Evolutionary conservation across 2,113 vertebrate species (phyloP).

Genomic region (Tupaia chinensis): DNA sequence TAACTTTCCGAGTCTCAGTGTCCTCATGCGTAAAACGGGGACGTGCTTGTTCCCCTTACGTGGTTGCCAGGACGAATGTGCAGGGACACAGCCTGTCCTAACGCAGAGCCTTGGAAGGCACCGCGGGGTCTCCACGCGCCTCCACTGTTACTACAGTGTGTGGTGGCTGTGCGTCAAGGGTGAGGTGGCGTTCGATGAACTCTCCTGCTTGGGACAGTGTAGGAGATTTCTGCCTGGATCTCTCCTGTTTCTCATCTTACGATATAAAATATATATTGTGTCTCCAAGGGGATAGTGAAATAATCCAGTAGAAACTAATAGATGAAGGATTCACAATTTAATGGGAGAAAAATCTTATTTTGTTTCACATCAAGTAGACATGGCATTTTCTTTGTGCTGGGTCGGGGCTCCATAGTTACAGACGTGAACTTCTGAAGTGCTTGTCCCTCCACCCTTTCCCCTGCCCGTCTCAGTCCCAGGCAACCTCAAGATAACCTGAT

Average conservation of each 20-base stretch:
- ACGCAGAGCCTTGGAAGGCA: not conserved
- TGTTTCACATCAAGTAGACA: not conserved
- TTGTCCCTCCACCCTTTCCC: not conserved
- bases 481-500: not conserved
- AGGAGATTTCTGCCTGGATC: not conserved
- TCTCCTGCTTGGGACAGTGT: not conserved
- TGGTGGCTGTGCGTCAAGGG: not conserved
- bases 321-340: not conserved
- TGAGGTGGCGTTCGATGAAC: not conserved
- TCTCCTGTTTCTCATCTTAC: not conserved
- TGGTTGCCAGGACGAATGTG: not conserved
- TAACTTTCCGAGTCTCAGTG: not conserved
- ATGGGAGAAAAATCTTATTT: not conserved
- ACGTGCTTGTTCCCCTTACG: not conserved
- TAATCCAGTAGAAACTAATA: not conserved
- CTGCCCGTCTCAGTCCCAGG: not conserved
- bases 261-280: not conserved
- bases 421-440: not conserved
- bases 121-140: rapidly evolving
- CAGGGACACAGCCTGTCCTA: not conserved
- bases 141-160: not conserved
- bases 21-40: not conserved
- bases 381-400: not conserved
- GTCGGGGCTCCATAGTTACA: not conserved
- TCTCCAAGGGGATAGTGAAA: not conserved